Base-by-base conservation (phyloP, 2,797 vertebrate species). In the Yasuhikotakia modesta region DNA sequence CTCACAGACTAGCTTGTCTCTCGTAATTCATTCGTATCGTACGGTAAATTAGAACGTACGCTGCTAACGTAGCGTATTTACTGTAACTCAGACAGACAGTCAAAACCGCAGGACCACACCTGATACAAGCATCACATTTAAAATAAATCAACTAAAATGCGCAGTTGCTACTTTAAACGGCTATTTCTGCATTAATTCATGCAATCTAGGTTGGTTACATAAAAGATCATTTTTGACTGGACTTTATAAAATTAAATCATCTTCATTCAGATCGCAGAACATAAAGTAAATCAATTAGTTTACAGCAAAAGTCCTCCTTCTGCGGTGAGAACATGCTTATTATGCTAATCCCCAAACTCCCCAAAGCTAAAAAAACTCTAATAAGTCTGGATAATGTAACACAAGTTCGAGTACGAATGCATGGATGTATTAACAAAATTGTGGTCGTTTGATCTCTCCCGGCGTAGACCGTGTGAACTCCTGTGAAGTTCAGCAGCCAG, bases 401-500 rank as follows among this genome's bases (percentile, higher is more conserved):
- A 19, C 58, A 52, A 68, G 12, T 46, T 45, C 24, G 21, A 35
- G 24, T 58, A 58, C 48, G 35, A 66, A 60, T 2, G 71, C 72
- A 57, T 55, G 48, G 70, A 66, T 69, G 63, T 55, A 71, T 67
- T 74, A 43, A 52, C 50, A 74, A 53, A 55, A 69, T 7, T 27
- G 55, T 17, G 13, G 66, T 53, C 66, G 64, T 43, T 63, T 79
- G 77, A 81, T 53, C 72, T 83, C 55, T 77, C 65, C 45, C 57
- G 48, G 75, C 76, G 75, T 58, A 50, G 55, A 78, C 71, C 72
- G 73, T 75, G 64, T 85, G 83, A 85, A 85, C 81, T 77, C 73
- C 78, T 74, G 66, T 21, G 53, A 70, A 73, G 74, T 81, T 81
- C 80, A 82, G 81, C 76, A 78, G 76, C 79, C 60, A 73, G 65